phyloP scores from a whole-genome alignment of 1,140 invertebrate genomes.

The Bombus fervidus region DNA sequence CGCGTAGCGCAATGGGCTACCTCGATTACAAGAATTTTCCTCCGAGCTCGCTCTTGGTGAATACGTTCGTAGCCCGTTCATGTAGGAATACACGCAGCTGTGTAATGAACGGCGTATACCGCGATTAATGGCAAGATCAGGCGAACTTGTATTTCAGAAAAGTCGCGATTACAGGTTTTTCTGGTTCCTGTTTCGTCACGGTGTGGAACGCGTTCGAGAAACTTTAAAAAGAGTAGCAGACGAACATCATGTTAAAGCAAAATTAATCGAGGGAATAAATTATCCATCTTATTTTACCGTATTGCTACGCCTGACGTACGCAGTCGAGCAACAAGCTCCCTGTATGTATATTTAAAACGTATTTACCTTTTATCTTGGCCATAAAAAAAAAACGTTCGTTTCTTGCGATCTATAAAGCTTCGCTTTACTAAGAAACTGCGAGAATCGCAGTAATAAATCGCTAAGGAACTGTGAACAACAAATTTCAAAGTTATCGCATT shows the following conservation, averaged over 20 bases:
- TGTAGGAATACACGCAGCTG: too few species aligned
- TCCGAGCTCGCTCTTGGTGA: neutral
- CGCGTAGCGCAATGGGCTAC: neutral
- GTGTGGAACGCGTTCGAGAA: neutral
- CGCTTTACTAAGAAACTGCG: neutral
- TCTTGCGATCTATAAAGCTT: neutral
- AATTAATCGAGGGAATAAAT: constrained; percentile 19
- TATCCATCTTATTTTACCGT: constrained; percentile 1
- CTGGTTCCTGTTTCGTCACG: constrained; percentile 6
- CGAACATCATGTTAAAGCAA: neutral
- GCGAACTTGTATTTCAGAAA: constrained; percentile 16
- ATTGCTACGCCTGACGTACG: neutral
- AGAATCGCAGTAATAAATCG: neutral
- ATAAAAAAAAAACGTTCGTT: too few species aligned
- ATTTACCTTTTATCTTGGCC: neutral
- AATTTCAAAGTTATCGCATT: constrained; percentile 6
- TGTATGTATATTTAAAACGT: neutral
- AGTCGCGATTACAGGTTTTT: constrained; percentile 30
- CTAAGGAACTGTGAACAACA: neutral
- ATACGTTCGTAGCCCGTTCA: neutral
- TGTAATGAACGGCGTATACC: constrained; percentile 9
- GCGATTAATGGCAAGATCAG: constrained; percentile 1
- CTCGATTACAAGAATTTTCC: constrained; percentile 20
- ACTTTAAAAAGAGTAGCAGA: neutral
- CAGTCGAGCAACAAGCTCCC: neutral